A percentile compares a stretch with the other conserved stretches of the same genome.
phyloP scores from a whole-genome alignment of 2,113 vertebrate species.

The Piaya cayana region DNA sequence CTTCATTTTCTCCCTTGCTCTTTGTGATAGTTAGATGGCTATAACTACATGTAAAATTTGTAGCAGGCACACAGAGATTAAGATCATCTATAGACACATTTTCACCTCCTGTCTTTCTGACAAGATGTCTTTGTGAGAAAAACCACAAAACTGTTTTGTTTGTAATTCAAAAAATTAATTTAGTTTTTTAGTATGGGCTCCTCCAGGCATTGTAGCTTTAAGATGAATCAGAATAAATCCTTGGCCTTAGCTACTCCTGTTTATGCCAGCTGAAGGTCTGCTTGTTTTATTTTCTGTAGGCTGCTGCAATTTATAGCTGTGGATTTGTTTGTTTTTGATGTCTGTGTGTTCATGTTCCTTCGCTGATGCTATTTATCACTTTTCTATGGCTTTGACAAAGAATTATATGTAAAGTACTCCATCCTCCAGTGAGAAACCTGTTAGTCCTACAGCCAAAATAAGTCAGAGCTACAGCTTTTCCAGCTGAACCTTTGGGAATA shows the following conservation, averaged over 20 bases:
- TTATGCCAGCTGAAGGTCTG: background rate
- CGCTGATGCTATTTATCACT: background rate
- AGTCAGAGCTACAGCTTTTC: background rate
- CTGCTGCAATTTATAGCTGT: background rate
- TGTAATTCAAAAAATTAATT: background rate
- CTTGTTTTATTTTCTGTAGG: background rate
- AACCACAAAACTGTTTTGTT: background rate
- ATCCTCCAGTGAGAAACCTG: background rate
- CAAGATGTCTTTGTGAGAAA: background rate
- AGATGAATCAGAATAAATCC: background rate
- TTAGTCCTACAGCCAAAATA: background rate
- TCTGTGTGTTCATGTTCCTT: background rate
- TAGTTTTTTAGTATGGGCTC: background rate
- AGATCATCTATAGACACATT: background rate
- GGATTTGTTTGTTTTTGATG: background rate
- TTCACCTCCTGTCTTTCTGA: background rate
- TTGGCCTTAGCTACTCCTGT: background rate
- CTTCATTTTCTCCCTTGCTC: background rate
- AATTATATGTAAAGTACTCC: background rate
- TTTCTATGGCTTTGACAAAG: background rate
- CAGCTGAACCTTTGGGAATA: background rate
- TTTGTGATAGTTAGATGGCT: background rate
- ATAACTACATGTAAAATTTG: background rate
- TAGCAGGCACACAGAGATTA: background rate
- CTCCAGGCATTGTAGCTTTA: background rate